Evolutionary conservation across 2,797 vertebrate genomes (phyloP).

Genomic region (Clarias pachynema): DNA sequence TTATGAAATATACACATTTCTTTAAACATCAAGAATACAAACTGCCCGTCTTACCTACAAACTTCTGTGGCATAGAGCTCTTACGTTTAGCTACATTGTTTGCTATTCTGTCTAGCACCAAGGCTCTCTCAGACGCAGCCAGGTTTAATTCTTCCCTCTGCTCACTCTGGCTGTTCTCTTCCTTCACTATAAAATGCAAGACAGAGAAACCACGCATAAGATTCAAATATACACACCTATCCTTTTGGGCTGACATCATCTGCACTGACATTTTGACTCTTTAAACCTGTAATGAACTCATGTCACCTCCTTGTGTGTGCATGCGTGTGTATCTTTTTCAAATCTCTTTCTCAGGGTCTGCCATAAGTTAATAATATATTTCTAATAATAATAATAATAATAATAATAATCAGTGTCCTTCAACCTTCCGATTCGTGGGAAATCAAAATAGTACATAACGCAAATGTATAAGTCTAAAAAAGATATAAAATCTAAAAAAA

Average conservation of each 20-base stretch:
- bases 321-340: background rate
- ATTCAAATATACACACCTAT: slow-evolving; percentile 62
- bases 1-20: slow-evolving; percentile 40
- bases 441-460: background rate
- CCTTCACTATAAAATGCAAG: slow-evolving; percentile 95
- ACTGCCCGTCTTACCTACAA: slow-evolving; percentile 98
- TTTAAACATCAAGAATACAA: slow-evolving; percentile 80
- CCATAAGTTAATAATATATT: background rate
- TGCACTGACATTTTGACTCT: slow-evolving; percentile 3
- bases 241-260: slow-evolving; percentile 28
- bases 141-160: slow-evolving; percentile 98
- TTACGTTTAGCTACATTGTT: slow-evolving; percentile 99
- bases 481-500: background rate
- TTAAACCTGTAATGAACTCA: slow-evolving; percentile 2
- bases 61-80: slow-evolving; percentile 99
- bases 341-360: background rate
- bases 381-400: too few species aligned
- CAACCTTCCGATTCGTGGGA: background rate
- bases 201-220: slow-evolving; percentile 77
- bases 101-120: slow-evolving; percentile 99
- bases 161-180: slow-evolving; percentile 96
- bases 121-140: slow-evolving; percentile 93
- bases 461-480: background rate
- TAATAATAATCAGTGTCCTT: background rate
- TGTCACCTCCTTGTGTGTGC: background rate